Evolutionary conservation across 2,888 invertebrate genomes (phyloP).

Genomic region (Nymphalis urticae): DNA sequence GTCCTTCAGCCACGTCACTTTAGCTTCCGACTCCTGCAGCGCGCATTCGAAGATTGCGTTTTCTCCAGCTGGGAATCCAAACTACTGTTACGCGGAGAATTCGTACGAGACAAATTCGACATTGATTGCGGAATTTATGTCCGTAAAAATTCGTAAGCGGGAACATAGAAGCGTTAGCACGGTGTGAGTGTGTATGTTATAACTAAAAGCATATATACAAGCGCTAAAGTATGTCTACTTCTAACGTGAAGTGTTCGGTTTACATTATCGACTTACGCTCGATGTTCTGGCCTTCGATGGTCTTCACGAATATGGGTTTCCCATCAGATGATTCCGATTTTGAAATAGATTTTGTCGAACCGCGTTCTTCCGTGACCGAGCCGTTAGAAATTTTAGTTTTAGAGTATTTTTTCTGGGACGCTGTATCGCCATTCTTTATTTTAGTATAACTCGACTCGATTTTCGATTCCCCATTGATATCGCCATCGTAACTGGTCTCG

Average conservation of each 20-base stretch:
- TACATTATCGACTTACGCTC: slow-evolving; percentile 85
- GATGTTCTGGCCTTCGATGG: slow-evolving; percentile 88
- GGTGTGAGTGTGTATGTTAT: slow-evolving; percentile 71
- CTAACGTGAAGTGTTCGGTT: slow-evolving; percentile 43
- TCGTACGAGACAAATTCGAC: slow-evolving; percentile 53
- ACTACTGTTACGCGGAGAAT: slow-evolving; percentile 55
- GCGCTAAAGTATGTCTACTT: slow-evolving; percentile 69
- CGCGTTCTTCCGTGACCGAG: slow-evolving; percentile 55
- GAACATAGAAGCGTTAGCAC: slow-evolving; percentile 64
- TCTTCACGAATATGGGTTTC: slow-evolving; percentile 87
- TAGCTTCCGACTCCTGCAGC: slow-evolving; percentile 82
- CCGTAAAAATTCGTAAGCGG: slow-evolving; percentile 56
- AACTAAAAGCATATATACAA: slow-evolving; percentile 78
- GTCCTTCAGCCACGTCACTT: slow-evolving; percentile 92
- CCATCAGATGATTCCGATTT: slow-evolving; percentile 74
- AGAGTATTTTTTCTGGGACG: slow-evolving; percentile 61
- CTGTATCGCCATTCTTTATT: slow-evolving; percentile 51
- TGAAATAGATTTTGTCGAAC: slow-evolving; percentile 51
- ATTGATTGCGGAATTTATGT: slow-evolving; percentile 17
- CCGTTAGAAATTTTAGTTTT: slow-evolving; percentile 66
- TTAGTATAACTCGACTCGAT: slow-evolving; percentile 43
- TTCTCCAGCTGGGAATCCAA: slow-evolving; percentile 87
- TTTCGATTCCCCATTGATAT: slow-evolving; percentile 44
- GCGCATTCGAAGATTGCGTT: slow-evolving; percentile 90
- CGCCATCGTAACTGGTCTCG: slow-evolving; percentile 58